Evolutionary conservation across 1,140 invertebrate species (phyloP), one percentile per base, ranked within the genome.

Genomic region (Neuroterus valhalla): DNA sequence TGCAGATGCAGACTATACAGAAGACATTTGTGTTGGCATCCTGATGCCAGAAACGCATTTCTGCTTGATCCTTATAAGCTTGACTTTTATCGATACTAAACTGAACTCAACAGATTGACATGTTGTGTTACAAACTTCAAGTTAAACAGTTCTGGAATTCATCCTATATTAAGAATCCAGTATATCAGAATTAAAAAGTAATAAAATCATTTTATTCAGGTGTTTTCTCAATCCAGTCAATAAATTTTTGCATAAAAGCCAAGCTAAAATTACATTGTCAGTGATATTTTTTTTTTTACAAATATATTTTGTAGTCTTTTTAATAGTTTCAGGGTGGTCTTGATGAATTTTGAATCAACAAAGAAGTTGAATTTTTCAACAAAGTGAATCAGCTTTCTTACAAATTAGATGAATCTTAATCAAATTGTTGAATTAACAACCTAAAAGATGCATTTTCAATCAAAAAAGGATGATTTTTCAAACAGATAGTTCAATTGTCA

Each of bases 131-230:
- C 23, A 62, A 62, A 12, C 1, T 12, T 31, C 12, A 62, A 62
- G 31, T 62, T 31, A 15, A 62, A 62, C 14, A 62, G 10, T 26
- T 11, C 31, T 62, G 26, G 2, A 3, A 62, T 14, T 62, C 21
- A n/a, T 62, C 31, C 23, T 17, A n/a, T 19, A n/a, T 31, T 31
- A 62, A 31, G 31, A 62, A 62, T 14, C 10, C 26, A 62, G 31
- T 62, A 62, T 38, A n/a, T 62, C 55, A 62, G 55, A 62, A 62
- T 62, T 62, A 62, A 62, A 62, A 31, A 62, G 14, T 31, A 62
- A 26, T 62, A 62, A 62, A 55, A 38, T 14, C 15, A 31, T 62
- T 62, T 62, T 62, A 62, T 26, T 62, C 23, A 14, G 55, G 5
- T 12, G n/a, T 23, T 62, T 31, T 62, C 3, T 55, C 52, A 55